These are phyloP conservation scores for Synergus umbraculus DNA, from an alignment of 2,888 invertebrate species.

Conservation along the genomic window DNA sequence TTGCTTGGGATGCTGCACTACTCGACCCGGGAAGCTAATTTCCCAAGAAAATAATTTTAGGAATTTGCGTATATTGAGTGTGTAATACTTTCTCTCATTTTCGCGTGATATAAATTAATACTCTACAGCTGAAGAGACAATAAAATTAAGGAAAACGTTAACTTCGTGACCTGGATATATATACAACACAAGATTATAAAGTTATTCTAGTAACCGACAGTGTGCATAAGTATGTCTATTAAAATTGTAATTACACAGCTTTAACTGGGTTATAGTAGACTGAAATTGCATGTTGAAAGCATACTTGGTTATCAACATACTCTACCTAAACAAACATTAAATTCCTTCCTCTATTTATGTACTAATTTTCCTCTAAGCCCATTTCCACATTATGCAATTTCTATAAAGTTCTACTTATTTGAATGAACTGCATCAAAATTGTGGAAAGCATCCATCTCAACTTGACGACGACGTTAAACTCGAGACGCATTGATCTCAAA, in stretches of 20 bases:
- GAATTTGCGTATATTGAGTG: no score
- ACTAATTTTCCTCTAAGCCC: neutral
- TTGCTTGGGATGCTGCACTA: slow-evolving; percentile 21
- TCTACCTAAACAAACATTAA: slow-evolving; percentile 15
- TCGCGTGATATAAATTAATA: neutral
- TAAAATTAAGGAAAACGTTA: slow-evolving; percentile 22
- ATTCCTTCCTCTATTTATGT: neutral
- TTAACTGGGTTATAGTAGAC: slow-evolving; percentile 30
- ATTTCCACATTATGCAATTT: neutral
- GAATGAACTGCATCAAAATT: neutral
- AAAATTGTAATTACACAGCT: slow-evolving; percentile 32
- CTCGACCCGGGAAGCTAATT: slow-evolving; percentile 9
- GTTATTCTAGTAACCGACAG: slow-evolving; percentile 37
- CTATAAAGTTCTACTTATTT: neutral
- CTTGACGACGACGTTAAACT: neutral
- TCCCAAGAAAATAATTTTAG: neutral
- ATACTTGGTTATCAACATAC: slow-evolving; percentile 14
- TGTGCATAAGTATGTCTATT: slow-evolving; percentile 31
- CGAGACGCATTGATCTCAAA: slow-evolving; percentile 23
- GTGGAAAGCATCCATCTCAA: neutral
- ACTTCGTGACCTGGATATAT: slow-evolving; percentile 14
- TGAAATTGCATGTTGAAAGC: slow-evolving; percentile 13
- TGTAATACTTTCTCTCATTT: neutral
- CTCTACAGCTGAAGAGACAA: slow-evolving; percentile 20
- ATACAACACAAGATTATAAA: slow-evolving; percentile 26